Percentiles rank a stretch among this genome's conserved stretches.
phyloP scores from a whole-genome alignment of 1,140 invertebrate species.

The Medauroidea extradentata region DNA sequence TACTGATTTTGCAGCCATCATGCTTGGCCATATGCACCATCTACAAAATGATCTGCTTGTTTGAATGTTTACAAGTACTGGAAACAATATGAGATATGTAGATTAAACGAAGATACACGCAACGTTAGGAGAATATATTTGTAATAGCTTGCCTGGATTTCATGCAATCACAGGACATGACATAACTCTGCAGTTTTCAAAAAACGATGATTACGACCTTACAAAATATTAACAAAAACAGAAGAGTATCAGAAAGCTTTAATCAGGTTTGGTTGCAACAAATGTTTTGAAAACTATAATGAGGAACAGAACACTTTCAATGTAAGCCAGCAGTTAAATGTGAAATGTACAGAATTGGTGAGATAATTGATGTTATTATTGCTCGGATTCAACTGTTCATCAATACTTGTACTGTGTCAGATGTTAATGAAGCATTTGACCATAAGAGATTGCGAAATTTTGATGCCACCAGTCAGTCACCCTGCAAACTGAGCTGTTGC shows the following conservation, averaged over 20 bases:
- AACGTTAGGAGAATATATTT: conserved; percentile 17
- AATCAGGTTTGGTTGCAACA: not conserved
- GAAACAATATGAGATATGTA: not conserved
- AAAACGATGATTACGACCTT: not conserved
- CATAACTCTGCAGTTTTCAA: not conserved
- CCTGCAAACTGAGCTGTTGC: conserved; percentile 18
- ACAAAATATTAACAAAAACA: not conserved
- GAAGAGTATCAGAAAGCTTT: too few relatives aligned
- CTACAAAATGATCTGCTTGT: not conserved
- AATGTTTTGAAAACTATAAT: conserved; percentile 18
- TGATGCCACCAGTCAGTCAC: conserved; percentile 20
- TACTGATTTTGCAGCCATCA: conserved; percentile 28
- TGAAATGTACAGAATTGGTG: conserved; percentile 16
- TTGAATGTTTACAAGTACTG: not conserved
- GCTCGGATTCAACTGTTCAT: conserved; percentile 23
- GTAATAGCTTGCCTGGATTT: conserved; percentile 31
- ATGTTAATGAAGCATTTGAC: conserved; percentile 23
- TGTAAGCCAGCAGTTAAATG: conserved; percentile 19
- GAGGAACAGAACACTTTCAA: conserved; percentile 16
- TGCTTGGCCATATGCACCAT: not conserved
- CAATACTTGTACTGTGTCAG: conserved; percentile 19
- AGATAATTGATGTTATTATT: conserved; percentile 21
- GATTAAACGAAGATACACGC: not conserved
- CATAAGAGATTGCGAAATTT: conserved; percentile 23
- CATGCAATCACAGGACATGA: conserved; percentile 28